Evolutionary conservation across 2,888 invertebrate species (phyloP).

Genomic region (Sinopyrophorus schimmeli): DNA sequence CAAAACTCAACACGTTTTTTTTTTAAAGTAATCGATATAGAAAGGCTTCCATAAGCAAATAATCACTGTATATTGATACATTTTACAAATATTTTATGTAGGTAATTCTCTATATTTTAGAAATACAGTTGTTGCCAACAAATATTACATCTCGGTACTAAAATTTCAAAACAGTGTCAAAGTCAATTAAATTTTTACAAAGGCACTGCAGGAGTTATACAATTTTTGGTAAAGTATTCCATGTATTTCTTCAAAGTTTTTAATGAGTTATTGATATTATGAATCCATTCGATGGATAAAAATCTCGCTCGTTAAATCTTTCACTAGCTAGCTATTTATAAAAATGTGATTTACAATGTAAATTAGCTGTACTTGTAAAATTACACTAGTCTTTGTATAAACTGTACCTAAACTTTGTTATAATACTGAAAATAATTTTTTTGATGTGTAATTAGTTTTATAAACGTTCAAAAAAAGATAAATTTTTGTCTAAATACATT

Average conservation of each 20-base stretch:
- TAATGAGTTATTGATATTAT: slow-evolving; percentile 29
- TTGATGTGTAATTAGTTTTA: slow-evolving; percentile 9
- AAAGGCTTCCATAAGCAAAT: too few species aligned
- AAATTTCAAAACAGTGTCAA: slow-evolving; percentile 8
- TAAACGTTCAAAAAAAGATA: too few species aligned
- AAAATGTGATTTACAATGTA: slow-evolving; percentile 35
- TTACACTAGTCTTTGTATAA: slow-evolving; percentile 18
- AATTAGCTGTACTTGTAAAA: slow-evolving; percentile 23
- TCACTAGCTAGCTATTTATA: slow-evolving; percentile 34
- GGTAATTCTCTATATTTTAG: too few species aligned
- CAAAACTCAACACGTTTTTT: too few species aligned
- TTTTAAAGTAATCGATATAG: too few species aligned
- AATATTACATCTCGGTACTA: too few species aligned
- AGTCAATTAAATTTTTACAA: slow-evolving; percentile 14
- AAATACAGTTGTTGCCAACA: too few species aligned
- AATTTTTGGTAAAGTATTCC: not conserved
- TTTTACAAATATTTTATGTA: too few species aligned
- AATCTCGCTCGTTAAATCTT: slow-evolving; percentile 38
- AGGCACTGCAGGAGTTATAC: slow-evolving; percentile 8
- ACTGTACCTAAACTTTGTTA: slow-evolving; percentile 22
- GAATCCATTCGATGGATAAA: slow-evolving; percentile 23
- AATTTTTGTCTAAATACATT: too few species aligned
- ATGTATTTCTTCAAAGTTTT: slow-evolving; percentile 16
- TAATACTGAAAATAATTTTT: slow-evolving; percentile 9
- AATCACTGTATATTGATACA: too few species aligned